Conservation (phyloP, 2,888 invertebrate species). For the Nycteola revayana region DNA sequence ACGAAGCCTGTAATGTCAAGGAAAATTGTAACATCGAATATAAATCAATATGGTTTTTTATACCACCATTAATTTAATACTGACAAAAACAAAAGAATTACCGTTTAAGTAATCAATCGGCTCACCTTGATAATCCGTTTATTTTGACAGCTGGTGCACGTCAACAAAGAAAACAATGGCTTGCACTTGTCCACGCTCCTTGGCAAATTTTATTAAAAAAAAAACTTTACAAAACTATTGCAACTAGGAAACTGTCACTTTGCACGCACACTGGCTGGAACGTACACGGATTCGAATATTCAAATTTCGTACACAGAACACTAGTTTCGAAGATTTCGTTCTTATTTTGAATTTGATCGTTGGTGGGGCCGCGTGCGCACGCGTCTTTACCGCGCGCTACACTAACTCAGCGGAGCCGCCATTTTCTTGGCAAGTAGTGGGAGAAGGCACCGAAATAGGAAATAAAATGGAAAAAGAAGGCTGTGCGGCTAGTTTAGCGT, state of each 20-base stretch:
- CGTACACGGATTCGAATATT: conserved; percentile 12
- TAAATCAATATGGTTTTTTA: too few species aligned
- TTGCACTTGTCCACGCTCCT: conserved; percentile 23
- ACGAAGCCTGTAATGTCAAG: conserved; percentile 6
- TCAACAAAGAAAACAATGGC: conserved; percentile 58
- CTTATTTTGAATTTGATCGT: conserved; percentile 34
- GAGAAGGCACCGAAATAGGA: conserved; percentile 62
- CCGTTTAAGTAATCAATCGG: conserved; percentile 46
- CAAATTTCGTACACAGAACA: conserved; percentile 27
- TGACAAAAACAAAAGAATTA: conserved; percentile 32
- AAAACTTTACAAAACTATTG: conserved; percentile 5
- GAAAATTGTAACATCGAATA: too few species aligned
- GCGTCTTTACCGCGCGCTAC: conserved; percentile 62
- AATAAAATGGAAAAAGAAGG: conserved; percentile 62
- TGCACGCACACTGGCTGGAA: conserved; percentile 9
- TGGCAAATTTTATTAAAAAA: conserved; percentile 1
- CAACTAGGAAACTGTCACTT: conserved; percentile 8
- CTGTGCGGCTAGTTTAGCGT: conserved; percentile 37
- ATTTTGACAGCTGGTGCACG: conserved; percentile 68
- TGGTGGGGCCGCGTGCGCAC: conserved; percentile 52
- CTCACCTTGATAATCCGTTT: conserved; percentile 67
- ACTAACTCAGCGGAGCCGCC: conserved; percentile 60
- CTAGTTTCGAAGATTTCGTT: conserved; percentile 37
- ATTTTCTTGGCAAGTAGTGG: conserved; percentile 67
- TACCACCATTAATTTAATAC: not conserved